Evolutionary conservation across 2,113 vertebrate genomes (phyloP).

Genomic region (Leptocoma aspasia): DNA sequence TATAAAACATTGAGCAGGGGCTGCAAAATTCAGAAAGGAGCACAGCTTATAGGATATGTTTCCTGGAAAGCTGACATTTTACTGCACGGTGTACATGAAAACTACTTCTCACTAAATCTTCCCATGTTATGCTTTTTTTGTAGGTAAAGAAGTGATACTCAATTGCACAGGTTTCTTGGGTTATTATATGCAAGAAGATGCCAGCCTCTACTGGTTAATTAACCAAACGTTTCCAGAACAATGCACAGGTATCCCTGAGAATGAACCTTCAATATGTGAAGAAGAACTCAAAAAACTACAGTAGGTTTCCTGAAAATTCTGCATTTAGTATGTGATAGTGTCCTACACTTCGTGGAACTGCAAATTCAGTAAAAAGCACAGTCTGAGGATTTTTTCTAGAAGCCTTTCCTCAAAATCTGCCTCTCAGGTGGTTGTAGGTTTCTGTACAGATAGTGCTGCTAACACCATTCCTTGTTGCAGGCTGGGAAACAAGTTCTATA

Average conservation of each 20-base stretch:
- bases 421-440: background rate
- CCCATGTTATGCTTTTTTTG: background rate
- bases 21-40: background rate
- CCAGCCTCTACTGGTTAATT: constrained; percentile 60
- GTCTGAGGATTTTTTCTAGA: background rate
- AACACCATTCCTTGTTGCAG: constrained; percentile 15
- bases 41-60: background rate
- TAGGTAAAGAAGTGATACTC: constrained; percentile 69
- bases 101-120: background rate
- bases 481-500: constrained; percentile 16
- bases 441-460: background rate
- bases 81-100: background rate
- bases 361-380: background rate
- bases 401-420: background rate
- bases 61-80: background rate
- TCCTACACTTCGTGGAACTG: background rate
- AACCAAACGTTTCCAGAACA: background rate
- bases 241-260: background rate
- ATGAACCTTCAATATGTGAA: constrained; percentile 38
- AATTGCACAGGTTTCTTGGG: constrained; percentile 69
- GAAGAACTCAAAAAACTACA: background rate
- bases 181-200: constrained; percentile 13
- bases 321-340: background rate
- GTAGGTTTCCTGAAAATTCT: constrained; percentile 41
- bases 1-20: background rate